Percentiles rank a stretch among this genome's conserved stretches.
Evolutionary conservation across 1,140 invertebrate species (phyloP).

Genomic region (Drosophila mayri): DNA sequence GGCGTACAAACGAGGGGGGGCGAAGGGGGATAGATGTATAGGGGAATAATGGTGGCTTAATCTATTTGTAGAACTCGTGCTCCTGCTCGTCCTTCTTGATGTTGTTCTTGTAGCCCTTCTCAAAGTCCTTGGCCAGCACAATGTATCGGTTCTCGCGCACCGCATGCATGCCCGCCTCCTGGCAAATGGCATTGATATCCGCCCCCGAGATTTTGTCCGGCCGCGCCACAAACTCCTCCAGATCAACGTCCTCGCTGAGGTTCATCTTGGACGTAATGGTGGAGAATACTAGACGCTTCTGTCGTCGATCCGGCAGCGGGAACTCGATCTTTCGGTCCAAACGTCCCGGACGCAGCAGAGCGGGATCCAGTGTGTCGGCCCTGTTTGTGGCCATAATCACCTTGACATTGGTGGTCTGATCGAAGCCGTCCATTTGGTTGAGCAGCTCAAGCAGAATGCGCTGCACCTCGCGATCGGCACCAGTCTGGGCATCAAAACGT

Average conservation of each 20-base stretch:
- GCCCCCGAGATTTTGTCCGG: slow-evolving; percentile 99
- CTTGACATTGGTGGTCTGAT: slow-evolving; percentile 99
- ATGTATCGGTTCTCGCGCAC: slow-evolving; percentile 98
- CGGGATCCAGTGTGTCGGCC: slow-evolving; percentile 99
- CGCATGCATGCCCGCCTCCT: slow-evolving; percentile 98
- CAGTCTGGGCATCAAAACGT: slow-evolving; percentile 99
- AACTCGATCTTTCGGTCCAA: slow-evolving; percentile 99
- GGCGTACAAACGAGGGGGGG: slow-evolving; percentile 50
- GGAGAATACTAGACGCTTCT: slow-evolving; percentile 99
- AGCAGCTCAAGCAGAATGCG: slow-evolving; percentile 98
- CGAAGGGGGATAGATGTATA: not conserved
- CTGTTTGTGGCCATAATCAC: slow-evolving; percentile 99
- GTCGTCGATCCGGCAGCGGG: slow-evolving; percentile 97
- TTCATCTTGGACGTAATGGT: slow-evolving; percentile 99
- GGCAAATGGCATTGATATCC: slow-evolving; percentile 99
- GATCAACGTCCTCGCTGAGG: slow-evolving; percentile 99
- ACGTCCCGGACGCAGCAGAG: slow-evolving; percentile 97
- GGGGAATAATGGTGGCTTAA: not conserved
- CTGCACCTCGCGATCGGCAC: slow-evolving; percentile 99
- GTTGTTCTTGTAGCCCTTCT: slow-evolving; percentile 99
- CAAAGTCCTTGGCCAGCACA: slow-evolving; percentile 99
- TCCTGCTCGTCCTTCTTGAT: slow-evolving; percentile 99
- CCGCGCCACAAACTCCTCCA: slow-evolving; percentile 99
- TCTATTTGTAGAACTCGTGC: slow-evolving; percentile 99
- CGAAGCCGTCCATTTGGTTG: slow-evolving; percentile 99